A percentile compares a stretch with the other conserved stretches of the same genome.
These are phyloP conservation scores for Hyperoplus lanceolatus DNA, from an alignment of 2,797 vertebrate genomes.

Conservation along the genomic window DNA sequence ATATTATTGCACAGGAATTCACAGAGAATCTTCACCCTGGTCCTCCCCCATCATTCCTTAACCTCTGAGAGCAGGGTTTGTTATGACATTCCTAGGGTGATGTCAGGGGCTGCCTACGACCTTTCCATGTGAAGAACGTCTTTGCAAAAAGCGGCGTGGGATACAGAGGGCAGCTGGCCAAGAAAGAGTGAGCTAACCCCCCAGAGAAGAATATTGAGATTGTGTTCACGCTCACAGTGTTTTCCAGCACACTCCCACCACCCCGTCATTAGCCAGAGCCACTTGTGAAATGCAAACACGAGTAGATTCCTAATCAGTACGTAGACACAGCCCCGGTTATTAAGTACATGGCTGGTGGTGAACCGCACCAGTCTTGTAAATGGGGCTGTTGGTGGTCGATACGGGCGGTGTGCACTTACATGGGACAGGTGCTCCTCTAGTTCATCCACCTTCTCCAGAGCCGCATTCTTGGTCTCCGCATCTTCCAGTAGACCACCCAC, in stretches of 20 bases:
- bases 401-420: constrained; percentile 84
- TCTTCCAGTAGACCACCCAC: constrained; percentile 97
- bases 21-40: constrained; percentile 64
- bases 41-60: constrained; percentile 78
- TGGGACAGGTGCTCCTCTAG: constrained; percentile 98
- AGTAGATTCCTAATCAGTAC: constrained; percentile 66
- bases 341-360: constrained; percentile 65
- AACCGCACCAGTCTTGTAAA: constrained; percentile 69
- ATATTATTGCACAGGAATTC: constrained; percentile 67
- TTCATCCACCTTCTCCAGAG: constrained; percentile 98
- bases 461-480: constrained; percentile 97
- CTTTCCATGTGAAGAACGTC: constrained; percentile 77
- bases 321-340: constrained; percentile 52
- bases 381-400: constrained; percentile 67
- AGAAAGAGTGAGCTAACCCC: constrained; percentile 49
- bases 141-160: constrained; percentile 74
- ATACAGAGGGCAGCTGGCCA: constrained; percentile 59
- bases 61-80: constrained; percentile 76
- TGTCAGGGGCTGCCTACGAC: constrained; percentile 77
- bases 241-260: constrained; percentile 59
- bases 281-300: constrained; percentile 76
- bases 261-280: constrained; percentile 70
- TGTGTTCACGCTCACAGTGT: constrained; percentile 68
- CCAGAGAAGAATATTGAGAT: constrained; percentile 75
- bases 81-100: constrained; percentile 82